Conservation (phyloP, 1,140 invertebrate species). For the Popillia japonica region DNA sequence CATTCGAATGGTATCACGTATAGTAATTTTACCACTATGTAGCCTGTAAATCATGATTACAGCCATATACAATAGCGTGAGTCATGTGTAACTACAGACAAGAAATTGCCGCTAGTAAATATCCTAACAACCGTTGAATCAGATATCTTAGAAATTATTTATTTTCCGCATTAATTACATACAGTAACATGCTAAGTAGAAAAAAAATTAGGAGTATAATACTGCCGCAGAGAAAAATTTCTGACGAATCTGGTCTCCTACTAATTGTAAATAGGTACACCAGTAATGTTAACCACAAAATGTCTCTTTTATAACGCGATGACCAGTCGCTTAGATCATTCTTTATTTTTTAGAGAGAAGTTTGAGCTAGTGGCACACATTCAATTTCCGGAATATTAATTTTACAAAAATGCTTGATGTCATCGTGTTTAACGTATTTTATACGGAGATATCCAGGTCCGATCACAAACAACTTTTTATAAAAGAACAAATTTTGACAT, state of each 20-base stretch:
- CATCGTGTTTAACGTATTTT: no score
- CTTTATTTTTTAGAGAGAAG: no score
- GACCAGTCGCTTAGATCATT: no score
- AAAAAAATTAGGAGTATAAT: no score
- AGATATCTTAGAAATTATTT: not conserved
- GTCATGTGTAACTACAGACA: slow-evolving; percentile 3
- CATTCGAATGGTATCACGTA: slow-evolving; percentile 33
- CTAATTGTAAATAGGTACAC: no score
- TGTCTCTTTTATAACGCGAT: no score
- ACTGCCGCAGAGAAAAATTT: not conserved
- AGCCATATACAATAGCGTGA: slow-evolving; percentile 9
- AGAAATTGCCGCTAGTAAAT: not conserved
- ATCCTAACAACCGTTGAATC: not conserved
- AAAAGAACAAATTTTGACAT: no score
- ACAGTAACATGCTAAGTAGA: not conserved
- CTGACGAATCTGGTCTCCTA: not conserved
- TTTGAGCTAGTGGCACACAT: no score
- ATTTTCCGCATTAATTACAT: slow-evolving; percentile 12
- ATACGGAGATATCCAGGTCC: no score
- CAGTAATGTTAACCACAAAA: not conserved
- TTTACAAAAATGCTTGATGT: no score
- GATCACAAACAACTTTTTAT: no score
- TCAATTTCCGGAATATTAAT: no score
- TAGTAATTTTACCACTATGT: slow-evolving; percentile 29
- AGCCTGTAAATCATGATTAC: slow-evolving; percentile 29